Base-by-base conservation (phyloP, 2,113 vertebrate species). In the Aythya baeri region DNA sequence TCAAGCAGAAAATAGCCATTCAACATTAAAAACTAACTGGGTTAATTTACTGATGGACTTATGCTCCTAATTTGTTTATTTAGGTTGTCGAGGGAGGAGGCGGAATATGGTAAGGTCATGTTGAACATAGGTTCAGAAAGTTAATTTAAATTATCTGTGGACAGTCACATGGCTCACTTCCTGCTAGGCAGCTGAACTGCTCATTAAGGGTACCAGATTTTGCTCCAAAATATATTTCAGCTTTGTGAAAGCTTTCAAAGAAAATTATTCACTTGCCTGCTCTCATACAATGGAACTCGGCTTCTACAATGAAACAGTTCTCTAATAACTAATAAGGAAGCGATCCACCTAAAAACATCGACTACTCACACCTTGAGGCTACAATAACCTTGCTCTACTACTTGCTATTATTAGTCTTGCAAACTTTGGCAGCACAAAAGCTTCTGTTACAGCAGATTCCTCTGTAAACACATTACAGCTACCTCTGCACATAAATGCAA, bases 151-250 rank as follows among this genome's bases (percentile, higher is more conserved):
- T 86, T 95, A 96, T 89, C 82, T 89, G 41, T 55, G 62, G 74
- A 66, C 31, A 85, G 50, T 83, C 91, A 87, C 41, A 63, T 26
- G 67, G 75, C 46, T 44, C 29, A 74, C 52, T 93, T 95, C 93
- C 93, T 67, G 72, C 63, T 74, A 77, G 29, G 38, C 85, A 94
- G 88, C 68, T 92, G 78, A 93, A 77, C 52, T 86, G 68, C 83
- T 93, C 88, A 94, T 96, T 96, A 95, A 90, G 75, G 65, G 88
- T 18, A 88, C n/a, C 46, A 93, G 65, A 91, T 75, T 86, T 74
- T 80, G 34, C 46, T 83, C 38, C 2, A 9, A 83, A 73, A 89
- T 88, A 41, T 82, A 25, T 73, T 81, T 79, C 49, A 93, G 34
- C 72, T 59, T 88, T 79, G 87, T 55, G 67, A 66, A 92, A 79